phyloP scores from a whole-genome alignment of 53 echinoderm and acorn worm species.

The Astropecten irregularis region DNA sequence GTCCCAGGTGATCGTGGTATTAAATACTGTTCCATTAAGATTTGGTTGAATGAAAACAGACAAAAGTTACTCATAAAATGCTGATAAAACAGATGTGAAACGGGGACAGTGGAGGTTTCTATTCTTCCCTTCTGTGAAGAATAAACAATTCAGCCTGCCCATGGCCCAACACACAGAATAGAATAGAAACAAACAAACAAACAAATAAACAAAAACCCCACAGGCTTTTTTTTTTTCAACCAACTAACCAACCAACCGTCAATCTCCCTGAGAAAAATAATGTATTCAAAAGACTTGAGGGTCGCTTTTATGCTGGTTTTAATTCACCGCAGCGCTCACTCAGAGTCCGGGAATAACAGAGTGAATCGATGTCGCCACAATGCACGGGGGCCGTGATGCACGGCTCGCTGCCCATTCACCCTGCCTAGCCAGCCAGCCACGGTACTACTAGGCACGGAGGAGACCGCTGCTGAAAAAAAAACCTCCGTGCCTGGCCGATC shows the following conservation, averaged over 20 bases:
- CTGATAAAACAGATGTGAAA: slow-evolving; percentile 58
- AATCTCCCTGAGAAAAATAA: slow-evolving; percentile 17
- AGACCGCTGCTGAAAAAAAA: neutral
- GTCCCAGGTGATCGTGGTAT: slow-evolving; percentile 28
- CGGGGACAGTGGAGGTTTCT: slow-evolving; percentile 54
- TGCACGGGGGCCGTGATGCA: slow-evolving; percentile 5
- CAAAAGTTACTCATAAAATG: neutral
- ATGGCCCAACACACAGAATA: slow-evolving; percentile 47
- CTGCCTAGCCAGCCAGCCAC: too few relatives aligned
- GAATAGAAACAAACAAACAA: slow-evolving; percentile 74
- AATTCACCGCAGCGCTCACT: slow-evolving; percentile 19
- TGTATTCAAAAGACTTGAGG: slow-evolving; percentile 18
- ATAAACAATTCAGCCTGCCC: slow-evolving; percentile 65
- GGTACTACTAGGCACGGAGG: neutral
- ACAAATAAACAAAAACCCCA: slow-evolving; percentile 21
- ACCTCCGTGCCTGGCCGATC: too few relatives aligned
- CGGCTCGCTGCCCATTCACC: slow-evolving; percentile 33
- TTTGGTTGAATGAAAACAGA: neutral
- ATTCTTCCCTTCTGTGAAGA: slow-evolving; percentile 53
- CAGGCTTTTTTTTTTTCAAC: too few relatives aligned
- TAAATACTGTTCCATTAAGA: slow-evolving; percentile 1
- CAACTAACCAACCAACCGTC: too few relatives aligned
- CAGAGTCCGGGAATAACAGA: too few relatives aligned
- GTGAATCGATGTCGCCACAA: slow-evolving; percentile 62
- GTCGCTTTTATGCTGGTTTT: too few relatives aligned